Base-by-base conservation (phyloP, 2,888 invertebrate genomes). In the Leucophenga maculata region DNA sequence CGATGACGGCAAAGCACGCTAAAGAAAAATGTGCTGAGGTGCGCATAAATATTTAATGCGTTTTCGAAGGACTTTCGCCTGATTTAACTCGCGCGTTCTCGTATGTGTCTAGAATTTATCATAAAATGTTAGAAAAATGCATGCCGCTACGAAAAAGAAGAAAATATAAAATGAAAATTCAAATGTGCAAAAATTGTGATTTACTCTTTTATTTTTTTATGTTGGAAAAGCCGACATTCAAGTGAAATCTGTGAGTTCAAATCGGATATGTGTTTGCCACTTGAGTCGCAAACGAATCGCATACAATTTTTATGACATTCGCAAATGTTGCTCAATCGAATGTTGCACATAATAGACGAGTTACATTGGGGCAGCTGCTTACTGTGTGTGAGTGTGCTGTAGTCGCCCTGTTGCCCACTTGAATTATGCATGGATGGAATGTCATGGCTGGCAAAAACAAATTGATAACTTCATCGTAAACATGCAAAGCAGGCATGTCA, bases 401-500 rank as follows among this genome's bases (percentile, higher is more conserved):
- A 50, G n/a, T 50, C 18, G 16, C 73, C 69, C 46, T 74, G 69
- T 3, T 71, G 73, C 73, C 74, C 72, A 72, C 77, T 82, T 84
- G 77, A 84, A 84, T 84, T 86, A 84, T 84, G 86, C 85, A 84
- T 78, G 79, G 75, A 84, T 78, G 79, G 75, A 78, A 80, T 83
- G 80, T 82, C 85, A 84, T 81, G 85, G 78, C 78, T 78, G 78
- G 78, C 78, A 81, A 86, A 39, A 86, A 84, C 86, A 84, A 84
- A 84, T 84, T 84, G 84, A 86, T 84, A 84, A 84, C 85, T 86
- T 86, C 84, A 86, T 86, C 86, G 85, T 80, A 86, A 85, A 85
- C 84, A 84, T 83, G 82, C 84, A 74, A 84, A 83, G 85, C 83
- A 82, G 69, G 69, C 69, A 69, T 26, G 26, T 26, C 26, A n/a